Evolutionary conservation across 1,140 invertebrate genomes (phyloP).

Genomic region (Choristoneura fumiferana): DNA sequence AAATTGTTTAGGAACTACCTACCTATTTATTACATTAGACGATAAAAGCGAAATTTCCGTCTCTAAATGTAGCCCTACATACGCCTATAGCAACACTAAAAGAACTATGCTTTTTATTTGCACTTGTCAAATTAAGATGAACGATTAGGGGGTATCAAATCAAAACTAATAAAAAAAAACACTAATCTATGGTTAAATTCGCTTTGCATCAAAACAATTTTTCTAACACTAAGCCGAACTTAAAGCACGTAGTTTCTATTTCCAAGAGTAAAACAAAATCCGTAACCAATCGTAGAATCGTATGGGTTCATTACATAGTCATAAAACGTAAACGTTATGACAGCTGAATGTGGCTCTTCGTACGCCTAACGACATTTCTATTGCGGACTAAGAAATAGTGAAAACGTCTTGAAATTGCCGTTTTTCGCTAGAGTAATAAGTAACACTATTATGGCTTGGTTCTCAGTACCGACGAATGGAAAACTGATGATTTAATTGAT

Average conservation of each 20-base stretch:
- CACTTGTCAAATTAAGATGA: too few species aligned
- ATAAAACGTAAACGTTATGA: slow-evolving; percentile 11
- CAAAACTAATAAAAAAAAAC: too few species aligned
- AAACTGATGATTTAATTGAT: slow-evolving; percentile 52
- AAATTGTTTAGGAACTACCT: too few species aligned
- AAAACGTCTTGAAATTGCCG: slow-evolving; percentile 35
- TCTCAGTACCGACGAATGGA: slow-evolving; percentile 59
- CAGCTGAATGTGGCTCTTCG: slow-evolving; percentile 31
- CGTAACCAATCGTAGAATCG: not conserved
- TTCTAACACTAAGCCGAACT: not conserved
- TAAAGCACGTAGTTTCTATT: slow-evolving; percentile 3
- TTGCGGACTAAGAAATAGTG: slow-evolving; percentile 45
- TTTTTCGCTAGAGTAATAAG: slow-evolving; percentile 41
- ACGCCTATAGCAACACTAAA: too few species aligned
- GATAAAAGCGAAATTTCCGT: too few species aligned
- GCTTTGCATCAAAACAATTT: too few species aligned
- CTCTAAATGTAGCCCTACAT: too few species aligned
- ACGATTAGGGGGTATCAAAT: too few species aligned
- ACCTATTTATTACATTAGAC: too few species aligned
- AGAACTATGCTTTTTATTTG: too few species aligned
- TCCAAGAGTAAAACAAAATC: slow-evolving; percentile 8
- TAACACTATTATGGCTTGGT: slow-evolving; percentile 52
- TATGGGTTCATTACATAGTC: not conserved
- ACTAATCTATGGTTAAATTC: too few species aligned
- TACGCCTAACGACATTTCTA: slow-evolving; percentile 36